Evolutionary conservation across 2,797 vertebrate species (phyloP), one percentile per base, ranked within the genome.

Genomic region (Meriones psammophilus): DNA sequence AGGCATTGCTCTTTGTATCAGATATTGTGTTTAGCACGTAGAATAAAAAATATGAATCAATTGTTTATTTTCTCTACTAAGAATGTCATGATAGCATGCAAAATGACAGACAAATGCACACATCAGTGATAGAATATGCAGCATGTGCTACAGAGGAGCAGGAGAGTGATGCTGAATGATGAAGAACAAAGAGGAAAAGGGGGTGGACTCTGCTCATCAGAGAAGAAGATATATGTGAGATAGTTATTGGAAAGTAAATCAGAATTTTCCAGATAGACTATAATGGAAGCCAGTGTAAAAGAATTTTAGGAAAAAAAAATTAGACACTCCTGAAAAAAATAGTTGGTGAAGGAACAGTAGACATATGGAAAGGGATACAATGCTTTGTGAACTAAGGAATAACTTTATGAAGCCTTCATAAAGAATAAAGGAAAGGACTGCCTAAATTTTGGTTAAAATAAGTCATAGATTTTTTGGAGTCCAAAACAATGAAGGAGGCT

Each of bases 341-440:
- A 9, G 13, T 1, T 4, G 4, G 5, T n/a, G 10, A 18, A 69
- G 10, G 64, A 20, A 39, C 24, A 1, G 0, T 17, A 58, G 71
- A 6, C 39, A 14, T 50, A 42, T 39, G 68, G 80, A 66, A 10
- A 14, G 78, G 80, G 42, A 13, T 33, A 0, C 4, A 10, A 0
- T 42, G 33, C 24, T 89, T 26, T 26, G 20, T 20, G 54, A 33
- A 80, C n/a, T 80, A 80, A 22, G 10, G 22, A 22, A 24, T 22
- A 17, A 20, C 20, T 80, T 60, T 20, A 58, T n/a, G 22, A 69
- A 77, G 54, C 5, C 85, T 71, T 74, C 17, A 81, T 77, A 22
- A 84, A 20, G 5, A 76, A 64, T 14, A 74, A 60, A n/a, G 60
- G 73, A 76, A 60, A 46, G 0, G 0, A 39, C 42, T 60, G 8